A percentile compares a stretch with the other conserved stretches of the same genome.
phyloP scores from a whole-genome alignment of 2,113 vertebrate species.

The Campylorhamphus procurvoides region DNA sequence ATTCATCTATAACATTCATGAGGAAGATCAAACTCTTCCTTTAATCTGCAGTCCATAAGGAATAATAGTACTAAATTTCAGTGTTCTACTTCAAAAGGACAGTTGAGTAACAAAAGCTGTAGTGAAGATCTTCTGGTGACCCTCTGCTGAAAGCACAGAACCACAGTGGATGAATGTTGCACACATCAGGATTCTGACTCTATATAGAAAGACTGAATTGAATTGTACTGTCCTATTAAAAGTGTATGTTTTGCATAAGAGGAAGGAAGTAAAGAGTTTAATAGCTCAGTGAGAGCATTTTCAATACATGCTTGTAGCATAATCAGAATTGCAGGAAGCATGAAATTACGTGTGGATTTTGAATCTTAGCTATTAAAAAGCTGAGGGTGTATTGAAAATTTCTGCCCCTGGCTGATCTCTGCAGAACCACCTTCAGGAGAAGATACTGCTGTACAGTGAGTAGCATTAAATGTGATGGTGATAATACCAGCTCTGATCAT shows the following conservation, averaged over 20 bases:
- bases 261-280: background rate
- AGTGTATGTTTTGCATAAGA: background rate
- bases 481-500: background rate
- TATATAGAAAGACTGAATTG: background rate
- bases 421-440: background rate
- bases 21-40: background rate
- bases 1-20: no score
- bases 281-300: background rate
- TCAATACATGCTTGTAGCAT: background rate
- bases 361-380: background rate
- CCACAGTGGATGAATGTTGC: background rate
- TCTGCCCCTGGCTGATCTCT: background rate
- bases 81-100: background rate
- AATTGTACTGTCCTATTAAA: background rate
- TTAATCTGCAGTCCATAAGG: background rate
- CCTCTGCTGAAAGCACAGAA: background rate
- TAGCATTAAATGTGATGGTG: background rate
- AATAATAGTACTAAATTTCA: background rate
- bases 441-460: background rate
- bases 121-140: background rate
- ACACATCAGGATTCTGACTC: background rate
- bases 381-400: background rate
- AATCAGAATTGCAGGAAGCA: background rate
- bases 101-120: background rate
- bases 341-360: background rate